Base-by-base conservation (phyloP, 1,140 invertebrate genomes). In the Zaprionus davidi region DNA sequence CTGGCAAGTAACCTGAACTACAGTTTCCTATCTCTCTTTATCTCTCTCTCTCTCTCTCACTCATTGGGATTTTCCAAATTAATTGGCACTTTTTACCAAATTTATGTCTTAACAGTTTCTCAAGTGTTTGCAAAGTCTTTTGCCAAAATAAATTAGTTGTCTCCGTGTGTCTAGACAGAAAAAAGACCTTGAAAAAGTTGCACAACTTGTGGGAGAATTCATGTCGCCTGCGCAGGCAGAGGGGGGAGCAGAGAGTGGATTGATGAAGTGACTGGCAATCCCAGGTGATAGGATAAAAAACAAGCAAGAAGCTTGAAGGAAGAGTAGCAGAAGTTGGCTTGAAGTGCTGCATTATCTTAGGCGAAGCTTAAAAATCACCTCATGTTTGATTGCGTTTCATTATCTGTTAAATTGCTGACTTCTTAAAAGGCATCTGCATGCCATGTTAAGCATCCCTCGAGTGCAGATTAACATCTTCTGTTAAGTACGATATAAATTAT, bases 111-210 rank as follows among this genome's bases (percentile, higher is more conserved):
- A 62, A 44, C 53, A 63, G 81, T 87, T 78, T 66, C 38, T 56
- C 57, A 82, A 82, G 55, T 72, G 65, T 55, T 64, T 31, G 60
- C 51, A 59, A 79, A 75, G 63, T 71, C 74, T 57, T 38, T 85
- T 20, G 53, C 60, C 24, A 64, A 82, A 86, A 86, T 82, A 76
- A 79, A 86, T 86, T 71, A 79, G 83, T 64, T 65, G 66, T 58
- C 57, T 56, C 36, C 49, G 49, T 13, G 9, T 49, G 82, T 87
- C 82, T 86, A 86, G 82, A 86, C 82, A 38, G 57, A 46, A 67
- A 74, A 74, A 82, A 69, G 79, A 87, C 83, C 82, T 82, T 82
- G 76, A 38, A 77, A 46, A 79, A 72, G 63, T 69, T 69, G n/a
- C 6, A 20, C 55, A 56, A 71, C 36, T 73, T 68, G 56, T 24